These are phyloP conservation scores for Rhingia campestris DNA, from an alignment of 2,888 invertebrate species.

Conservation along the genomic window DNA sequence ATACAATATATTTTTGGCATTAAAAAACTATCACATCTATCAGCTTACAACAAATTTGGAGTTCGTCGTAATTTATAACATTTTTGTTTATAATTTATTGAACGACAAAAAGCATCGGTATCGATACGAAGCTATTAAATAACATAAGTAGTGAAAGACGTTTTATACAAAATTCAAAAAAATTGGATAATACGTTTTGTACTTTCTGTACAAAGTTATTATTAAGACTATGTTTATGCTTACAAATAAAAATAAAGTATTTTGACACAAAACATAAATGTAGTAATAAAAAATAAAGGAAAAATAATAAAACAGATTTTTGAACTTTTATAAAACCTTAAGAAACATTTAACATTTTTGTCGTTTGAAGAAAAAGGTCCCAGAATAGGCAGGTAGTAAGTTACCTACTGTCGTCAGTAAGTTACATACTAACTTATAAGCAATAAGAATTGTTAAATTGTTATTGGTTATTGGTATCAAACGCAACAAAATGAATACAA, in stretches of 20 bases:
- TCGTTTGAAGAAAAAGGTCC: background rate
- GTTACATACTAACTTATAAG: background rate
- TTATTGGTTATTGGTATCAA: background rate
- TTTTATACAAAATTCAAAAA: background rate
- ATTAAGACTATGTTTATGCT: background rate
- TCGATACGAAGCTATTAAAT: conserved; percentile 24
- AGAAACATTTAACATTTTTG: background rate
- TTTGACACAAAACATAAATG: conserved; percentile 6
- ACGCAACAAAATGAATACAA: conserved; percentile 11
- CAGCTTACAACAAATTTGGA: conserved; percentile 19
- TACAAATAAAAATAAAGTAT: conserved; percentile 1
- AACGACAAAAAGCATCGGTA: conserved; percentile 32
- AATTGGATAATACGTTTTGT: conserved; percentile 3
- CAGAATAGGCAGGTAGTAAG: background rate
- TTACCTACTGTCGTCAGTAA: background rate
- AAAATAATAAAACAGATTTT: background rate
- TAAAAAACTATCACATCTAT: conserved; percentile 61
- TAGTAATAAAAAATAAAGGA: conserved; percentile 7
- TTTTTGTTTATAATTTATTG: conserved; percentile 1
- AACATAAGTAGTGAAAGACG: conserved; percentile 7
- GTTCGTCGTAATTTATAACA: conserved; percentile 18
- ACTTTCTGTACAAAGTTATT: conserved; percentile 26
- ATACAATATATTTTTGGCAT: conserved; percentile 60
- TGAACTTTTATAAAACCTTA: conserved; percentile 2
- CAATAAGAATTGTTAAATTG: background rate